Base-by-base conservation (phyloP, 2,113 vertebrate species). In the Pteruthius melanotis region DNA sequence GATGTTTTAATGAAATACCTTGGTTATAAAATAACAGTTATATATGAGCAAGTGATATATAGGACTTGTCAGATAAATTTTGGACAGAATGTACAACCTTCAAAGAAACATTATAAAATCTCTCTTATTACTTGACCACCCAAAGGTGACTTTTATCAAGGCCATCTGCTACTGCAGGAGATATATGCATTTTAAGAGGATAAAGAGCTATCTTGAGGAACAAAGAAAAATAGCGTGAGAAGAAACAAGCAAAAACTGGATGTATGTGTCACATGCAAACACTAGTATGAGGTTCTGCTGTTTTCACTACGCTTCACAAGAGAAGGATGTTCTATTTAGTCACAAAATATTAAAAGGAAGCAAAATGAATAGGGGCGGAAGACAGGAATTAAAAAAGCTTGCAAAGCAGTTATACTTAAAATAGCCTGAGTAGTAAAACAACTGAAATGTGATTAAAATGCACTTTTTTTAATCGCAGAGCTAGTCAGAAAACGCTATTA, bases 181-280 rank as follows among this genome's bases (percentile, higher is more conserved):
- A 42, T 72, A 27, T 3, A 80, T 93, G 64, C 44, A 87, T 9
- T 74, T 91, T 87, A 69, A 83, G 57, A 33, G 31, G 56, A 79
- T 82, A 90, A 96, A 94, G 44, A 87, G 53, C 44, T 96, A 70
- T 87, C 66, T 84, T 74, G 39, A 96, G 79, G 54, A 97, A 94
- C 94, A 96, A 97, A 97, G 94, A 97, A 69, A 95, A 95, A 96
- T 82, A 85, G 47, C 13, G 17, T 30, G 56, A 71, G 53, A 78
- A 83, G 69, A 82, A 97, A 83, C 59, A 37, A 54, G 47, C 44
- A 70, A 76, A 76, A 56, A 71, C 78, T n/a, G 49, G 39, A 74
- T 68, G 72, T 35, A 82, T 39, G 64, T 93, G 92, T 94, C 93
- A 97, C 92, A 13, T 65, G 47, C 1, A 2, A 42, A 42, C 6